Conservation (phyloP, 2,797 vertebrate species). For the Xyrichtys novacula region DNA sequence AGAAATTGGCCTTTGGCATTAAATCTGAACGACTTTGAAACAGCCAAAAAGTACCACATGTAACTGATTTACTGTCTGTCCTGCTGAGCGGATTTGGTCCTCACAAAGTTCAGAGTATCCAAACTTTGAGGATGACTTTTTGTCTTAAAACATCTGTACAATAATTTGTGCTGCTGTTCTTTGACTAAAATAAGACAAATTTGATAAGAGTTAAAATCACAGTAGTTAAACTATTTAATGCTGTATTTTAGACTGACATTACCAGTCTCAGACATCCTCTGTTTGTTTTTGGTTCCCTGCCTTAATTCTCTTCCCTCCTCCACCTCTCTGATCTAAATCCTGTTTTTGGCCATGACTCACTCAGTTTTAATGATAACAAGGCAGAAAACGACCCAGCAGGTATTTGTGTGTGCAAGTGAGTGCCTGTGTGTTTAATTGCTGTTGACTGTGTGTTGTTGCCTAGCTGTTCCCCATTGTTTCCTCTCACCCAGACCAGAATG, state of each 20-base stretch:
- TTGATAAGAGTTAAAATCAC: too few species aligned
- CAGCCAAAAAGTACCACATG: not conserved
- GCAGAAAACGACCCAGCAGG: slow-evolving; percentile 4
- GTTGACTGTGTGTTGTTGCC: slow-evolving; percentile 42
- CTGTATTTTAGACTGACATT: not conserved
- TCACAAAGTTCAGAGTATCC: not conserved
- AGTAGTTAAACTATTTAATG: too few species aligned
- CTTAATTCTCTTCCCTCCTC: not conserved
- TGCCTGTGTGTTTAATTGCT: slow-evolving; percentile 22
- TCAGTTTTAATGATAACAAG: slow-evolving; percentile 52
- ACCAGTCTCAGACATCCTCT: too few species aligned
- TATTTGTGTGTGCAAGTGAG: slow-evolving; percentile 14
- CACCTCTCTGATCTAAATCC: slow-evolving; percentile 21
- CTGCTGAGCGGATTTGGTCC: not conserved
- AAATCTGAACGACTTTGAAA: not conserved
- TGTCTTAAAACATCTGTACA: not conserved
- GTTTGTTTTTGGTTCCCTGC: too few species aligned
- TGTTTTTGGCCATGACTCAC: slow-evolving; percentile 54
- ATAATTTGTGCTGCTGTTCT: not conserved
- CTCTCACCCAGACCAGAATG: slow-evolving; percentile 17
- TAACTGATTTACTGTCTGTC: not conserved
- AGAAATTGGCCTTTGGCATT: not conserved
- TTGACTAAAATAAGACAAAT: too few species aligned
- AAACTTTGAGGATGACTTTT: not conserved
- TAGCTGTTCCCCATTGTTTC: slow-evolving; percentile 64